phyloP scores from a whole-genome alignment of 2,888 invertebrate genomes.

The Drosophila borborema region DNA sequence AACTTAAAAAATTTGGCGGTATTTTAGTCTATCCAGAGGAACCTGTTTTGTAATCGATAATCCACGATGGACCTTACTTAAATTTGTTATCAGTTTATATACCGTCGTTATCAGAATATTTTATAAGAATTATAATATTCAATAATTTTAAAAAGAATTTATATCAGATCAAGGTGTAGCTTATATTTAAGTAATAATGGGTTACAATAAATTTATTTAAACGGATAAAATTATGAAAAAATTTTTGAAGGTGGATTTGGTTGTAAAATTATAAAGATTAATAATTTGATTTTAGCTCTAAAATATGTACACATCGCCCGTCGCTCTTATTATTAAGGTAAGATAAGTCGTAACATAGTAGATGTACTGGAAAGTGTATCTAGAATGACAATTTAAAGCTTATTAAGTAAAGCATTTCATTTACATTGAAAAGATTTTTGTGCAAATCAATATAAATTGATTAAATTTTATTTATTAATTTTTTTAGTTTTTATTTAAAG shows the following conservation, averaged over 20 bases:
- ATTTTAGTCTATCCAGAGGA: constrained; percentile 5
- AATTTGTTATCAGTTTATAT: constrained; percentile 39
- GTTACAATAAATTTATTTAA: constrained; percentile 88
- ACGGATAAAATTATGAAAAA: constrained; percentile 86
- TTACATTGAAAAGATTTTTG: constrained; percentile 87
- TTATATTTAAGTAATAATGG: constrained; percentile 88
- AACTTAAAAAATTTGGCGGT: constrained; percentile 5
- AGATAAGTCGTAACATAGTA: constrained; percentile 47
- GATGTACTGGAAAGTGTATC: constrained; percentile 85
- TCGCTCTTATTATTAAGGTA: constrained; percentile 15
- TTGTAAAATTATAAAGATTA: constrained; percentile 85
- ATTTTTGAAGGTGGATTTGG: constrained; percentile 88
- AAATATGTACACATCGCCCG: constrained; percentile 73
- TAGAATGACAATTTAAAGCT: constrained; percentile 84
- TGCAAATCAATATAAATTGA: constrained; percentile 3
- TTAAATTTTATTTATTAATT: constrained; percentile 79
- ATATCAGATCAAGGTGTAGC: constrained; percentile 88
- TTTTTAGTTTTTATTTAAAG: constrained; percentile 85
- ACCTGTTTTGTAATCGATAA: constrained; percentile 1
- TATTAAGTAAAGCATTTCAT: constrained; percentile 86
- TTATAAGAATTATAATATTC: constrained; percentile 7
- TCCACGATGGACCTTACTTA: constrained; percentile 5
- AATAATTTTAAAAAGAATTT: constrained; percentile 79
- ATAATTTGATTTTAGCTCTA: constrained; percentile 87
- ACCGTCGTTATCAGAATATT: constrained; percentile 14